Base-by-base conservation (phyloP, 2,797 vertebrate genomes). In the Atherinosoma microstoma region DNA sequence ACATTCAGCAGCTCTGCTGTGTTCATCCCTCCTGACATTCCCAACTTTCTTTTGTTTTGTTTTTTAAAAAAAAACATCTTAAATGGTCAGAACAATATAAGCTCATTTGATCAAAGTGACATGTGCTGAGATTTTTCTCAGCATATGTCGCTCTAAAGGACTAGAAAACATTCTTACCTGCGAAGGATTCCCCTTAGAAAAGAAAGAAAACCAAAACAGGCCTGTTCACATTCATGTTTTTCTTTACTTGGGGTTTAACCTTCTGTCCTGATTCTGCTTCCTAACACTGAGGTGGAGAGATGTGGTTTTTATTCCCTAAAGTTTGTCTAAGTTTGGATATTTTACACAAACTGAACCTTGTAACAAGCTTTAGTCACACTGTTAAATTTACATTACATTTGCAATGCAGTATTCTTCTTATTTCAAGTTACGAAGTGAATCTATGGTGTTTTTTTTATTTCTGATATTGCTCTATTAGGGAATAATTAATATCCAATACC, bases 271-370 rank as follows among this genome's bases (percentile, higher is more conserved):
- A 29, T 30, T 27, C 13, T 42, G 18, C n/a, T 64, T 64, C 30
- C 49, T 34, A 22, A 49, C 30, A 51, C 62, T 64, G 62, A 64
- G 62, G 62, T 64, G 62, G 62, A 64, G 32, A 51, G 13, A 64
- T 30, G 54, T 22, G 16, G 45, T 2, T 49, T 49, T 49, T 47
- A 7, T 16, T 47, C 18, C 11, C 38, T 40, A 40, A 3, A 49
- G 42, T 20, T 47, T 20, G 20, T 59, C 13, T 42, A 40, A 2
- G 2, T 61, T 61, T 42, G 38, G 24, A 42, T 40, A 18, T 20
- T 47, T 47, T 27, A 56, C 24, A 27, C 22, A 29, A 56, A 56
- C 15, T 27, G 12, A 54, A 54, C 24, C 22, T 3, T 24, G 24
- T 15, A 27, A 13, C 12, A 18, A 8, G 54, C 13, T 56, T 56